phyloP scores from a whole-genome alignment of 2,888 invertebrate genomes.

The Eupithecia abbreviata region DNA sequence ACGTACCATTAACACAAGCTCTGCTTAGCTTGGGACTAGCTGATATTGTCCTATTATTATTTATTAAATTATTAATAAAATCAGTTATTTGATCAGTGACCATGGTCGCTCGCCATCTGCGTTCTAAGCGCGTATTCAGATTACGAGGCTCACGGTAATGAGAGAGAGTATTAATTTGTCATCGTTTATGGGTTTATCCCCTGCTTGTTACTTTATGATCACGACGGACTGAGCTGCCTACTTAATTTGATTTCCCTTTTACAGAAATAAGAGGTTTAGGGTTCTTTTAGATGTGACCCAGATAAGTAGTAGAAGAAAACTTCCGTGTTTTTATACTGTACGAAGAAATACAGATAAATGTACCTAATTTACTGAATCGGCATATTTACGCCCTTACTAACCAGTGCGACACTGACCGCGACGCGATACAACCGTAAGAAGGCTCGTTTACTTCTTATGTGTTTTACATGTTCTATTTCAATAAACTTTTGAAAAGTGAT shows the following conservation, averaged over 20 bases:
- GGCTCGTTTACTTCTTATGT: too few relatives aligned
- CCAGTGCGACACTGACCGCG: too few relatives aligned
- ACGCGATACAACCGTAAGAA: too few relatives aligned
- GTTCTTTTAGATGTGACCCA: background rate
- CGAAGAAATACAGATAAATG: too few relatives aligned
- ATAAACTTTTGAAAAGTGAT: too few relatives aligned
- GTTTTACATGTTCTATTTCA: too few relatives aligned
- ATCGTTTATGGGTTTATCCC: slow-evolving; percentile 31
- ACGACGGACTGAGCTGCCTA: slow-evolving; percentile 10
- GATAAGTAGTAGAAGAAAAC: background rate
- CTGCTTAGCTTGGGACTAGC: too few relatives aligned
- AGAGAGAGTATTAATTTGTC: slow-evolving; percentile 37
- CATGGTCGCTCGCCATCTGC: background rate
- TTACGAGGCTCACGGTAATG: slow-evolving; percentile 36
- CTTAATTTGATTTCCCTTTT: slow-evolving; percentile 12
- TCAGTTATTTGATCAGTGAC: background rate
- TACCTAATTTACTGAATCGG: too few relatives aligned
- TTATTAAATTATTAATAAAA: too few relatives aligned
- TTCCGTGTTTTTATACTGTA: background rate
- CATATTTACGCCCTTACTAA: too few relatives aligned
- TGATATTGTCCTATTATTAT: too few relatives aligned
- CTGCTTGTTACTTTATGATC: slow-evolving; percentile 31
- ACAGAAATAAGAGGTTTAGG: background rate
- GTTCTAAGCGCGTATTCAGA: slow-evolving; percentile 26
- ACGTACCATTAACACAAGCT: too few relatives aligned